phyloP scores from a whole-genome alignment of 2,113 vertebrate species.

The Datnioides undecimradiatus region DNA sequence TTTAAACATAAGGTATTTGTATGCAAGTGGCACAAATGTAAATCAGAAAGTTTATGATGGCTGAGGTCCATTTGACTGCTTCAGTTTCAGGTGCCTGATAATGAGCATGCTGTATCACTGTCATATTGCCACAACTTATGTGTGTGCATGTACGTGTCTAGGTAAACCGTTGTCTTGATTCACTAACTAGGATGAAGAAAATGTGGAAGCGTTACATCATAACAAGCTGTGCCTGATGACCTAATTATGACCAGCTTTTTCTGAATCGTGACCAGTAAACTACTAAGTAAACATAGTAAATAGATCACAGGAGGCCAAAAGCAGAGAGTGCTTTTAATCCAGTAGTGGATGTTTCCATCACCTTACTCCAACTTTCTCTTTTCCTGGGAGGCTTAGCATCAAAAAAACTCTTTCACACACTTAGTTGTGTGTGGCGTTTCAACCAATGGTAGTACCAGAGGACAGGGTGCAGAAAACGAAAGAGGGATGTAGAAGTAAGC shows the following conservation, averaged over 20 bases:
- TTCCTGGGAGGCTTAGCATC: neutral
- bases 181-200: neutral
- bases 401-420: neutral
- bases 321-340: neutral
- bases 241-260: neutral
- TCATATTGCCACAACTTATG: neutral
- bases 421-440: neutral
- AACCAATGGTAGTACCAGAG: neutral
- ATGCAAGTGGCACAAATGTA: neutral
- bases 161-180: no score
- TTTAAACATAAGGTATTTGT: no score
- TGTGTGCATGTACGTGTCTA: neutral
- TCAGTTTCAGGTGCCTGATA: neutral
- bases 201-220: neutral
- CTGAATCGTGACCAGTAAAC: neutral
- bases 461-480: neutral
- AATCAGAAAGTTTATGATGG: neutral
- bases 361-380: neutral
- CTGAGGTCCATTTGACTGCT: neutral
- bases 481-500: slow-evolving; percentile 16
- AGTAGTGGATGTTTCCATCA: neutral
- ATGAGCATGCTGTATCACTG: no score
- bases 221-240: slow-evolving; percentile 5
- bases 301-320: neutral
- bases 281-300: neutral